These are phyloP conservation scores for Ernsta delagoae DNA, from an alignment of 2,888 invertebrate species.

Conservation along the genomic window DNA sequence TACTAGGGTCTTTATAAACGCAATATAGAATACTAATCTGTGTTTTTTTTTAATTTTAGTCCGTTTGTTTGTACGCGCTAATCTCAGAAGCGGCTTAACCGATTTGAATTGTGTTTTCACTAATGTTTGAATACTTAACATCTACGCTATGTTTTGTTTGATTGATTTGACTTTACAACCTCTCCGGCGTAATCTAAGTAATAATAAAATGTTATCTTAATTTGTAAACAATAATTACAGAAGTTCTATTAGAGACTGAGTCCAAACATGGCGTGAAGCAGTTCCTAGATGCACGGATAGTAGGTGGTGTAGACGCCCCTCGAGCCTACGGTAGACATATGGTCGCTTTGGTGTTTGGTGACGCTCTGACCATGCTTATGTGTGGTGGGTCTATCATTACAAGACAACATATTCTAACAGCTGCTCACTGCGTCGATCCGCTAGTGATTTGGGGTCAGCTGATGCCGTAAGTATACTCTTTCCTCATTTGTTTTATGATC, in stretches of 20 bases:
- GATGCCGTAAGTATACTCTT: constrained; percentile 12
- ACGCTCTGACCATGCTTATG: constrained; percentile 36
- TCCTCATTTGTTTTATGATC: not conserved
- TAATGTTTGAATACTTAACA: no score
- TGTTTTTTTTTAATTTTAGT: no score
- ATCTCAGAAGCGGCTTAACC: no score
- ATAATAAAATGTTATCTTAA: not conserved
- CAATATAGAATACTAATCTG: no score
- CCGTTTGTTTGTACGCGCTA: no score
- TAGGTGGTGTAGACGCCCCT: constrained; percentile 23
- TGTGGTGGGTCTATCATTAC: constrained; percentile 49
- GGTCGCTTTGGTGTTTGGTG: constrained; percentile 49
- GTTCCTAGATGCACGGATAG: constrained; percentile 12
- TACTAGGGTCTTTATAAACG: no score
- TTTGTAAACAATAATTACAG: constrained; percentile 1
- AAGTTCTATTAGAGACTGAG: constrained; percentile 2
- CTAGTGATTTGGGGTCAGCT: constrained; percentile 30
- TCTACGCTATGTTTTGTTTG: no score
- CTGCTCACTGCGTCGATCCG: constrained; percentile 51
- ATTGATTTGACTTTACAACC: no score
- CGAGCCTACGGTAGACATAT: constrained; percentile 40
- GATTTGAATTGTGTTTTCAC: no score
- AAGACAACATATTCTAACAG: constrained; percentile 44
- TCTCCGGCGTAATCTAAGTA: no score
- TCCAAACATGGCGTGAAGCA: constrained; percentile 9